These are phyloP conservation scores for Gymnothorax reevesii DNA, from an alignment of 2,797 vertebrate genomes.

Conservation along the genomic window DNA sequence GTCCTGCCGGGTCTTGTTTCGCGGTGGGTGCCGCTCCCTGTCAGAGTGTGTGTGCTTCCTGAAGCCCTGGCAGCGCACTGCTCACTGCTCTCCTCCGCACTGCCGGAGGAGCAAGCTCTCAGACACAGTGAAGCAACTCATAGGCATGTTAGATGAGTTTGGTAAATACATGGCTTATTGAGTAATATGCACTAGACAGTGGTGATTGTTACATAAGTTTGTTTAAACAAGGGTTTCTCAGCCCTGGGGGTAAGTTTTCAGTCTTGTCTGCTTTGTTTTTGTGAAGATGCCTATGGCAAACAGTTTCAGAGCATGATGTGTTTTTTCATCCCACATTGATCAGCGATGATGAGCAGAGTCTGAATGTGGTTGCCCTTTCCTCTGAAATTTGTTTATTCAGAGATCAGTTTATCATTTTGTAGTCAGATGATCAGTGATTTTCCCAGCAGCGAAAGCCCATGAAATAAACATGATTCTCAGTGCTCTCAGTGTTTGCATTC, in stretches of 20 bases:
- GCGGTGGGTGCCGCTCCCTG: conserved; percentile 8
- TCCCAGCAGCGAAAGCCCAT: background rate
- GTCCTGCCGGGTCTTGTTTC: conserved; percentile 11
- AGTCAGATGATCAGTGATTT: background rate
- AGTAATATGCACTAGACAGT: background rate
- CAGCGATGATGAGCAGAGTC: background rate
- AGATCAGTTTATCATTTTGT: background rate
- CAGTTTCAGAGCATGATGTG: background rate
- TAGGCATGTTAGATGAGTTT: background rate
- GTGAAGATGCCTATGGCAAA: background rate
- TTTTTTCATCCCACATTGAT: background rate
- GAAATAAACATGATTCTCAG: background rate
- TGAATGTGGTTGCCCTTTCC: background rate
- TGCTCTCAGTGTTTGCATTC: background rate
- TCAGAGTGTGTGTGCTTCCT: background rate
- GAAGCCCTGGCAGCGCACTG: background rate
- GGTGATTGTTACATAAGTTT: background rate
- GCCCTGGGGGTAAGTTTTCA: background rate
- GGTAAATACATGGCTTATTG: background rate
- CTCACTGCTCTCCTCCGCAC: background rate
- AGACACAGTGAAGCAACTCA: background rate
- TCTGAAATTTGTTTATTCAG: background rate
- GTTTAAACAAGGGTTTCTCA: background rate
- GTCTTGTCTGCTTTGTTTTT: background rate
- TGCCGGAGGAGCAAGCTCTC: background rate